Percentiles rank a stretch among this genome's conserved stretches.
Conservation (phyloP, 2,113 vertebrate species). For the Anolis carolinensis region DNA sequence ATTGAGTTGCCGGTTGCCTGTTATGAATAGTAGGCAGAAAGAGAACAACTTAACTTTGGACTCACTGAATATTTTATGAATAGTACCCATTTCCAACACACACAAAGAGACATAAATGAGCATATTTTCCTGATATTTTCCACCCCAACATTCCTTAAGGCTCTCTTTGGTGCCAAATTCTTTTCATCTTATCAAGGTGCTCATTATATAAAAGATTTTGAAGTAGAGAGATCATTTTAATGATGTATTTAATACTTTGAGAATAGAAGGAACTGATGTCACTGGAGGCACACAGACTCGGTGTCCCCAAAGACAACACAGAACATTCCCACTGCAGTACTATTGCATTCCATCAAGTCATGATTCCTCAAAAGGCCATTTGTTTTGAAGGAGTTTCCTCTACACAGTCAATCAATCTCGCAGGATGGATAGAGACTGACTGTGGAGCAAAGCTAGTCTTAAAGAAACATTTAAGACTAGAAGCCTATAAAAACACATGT, state of each 20-base stretch:
- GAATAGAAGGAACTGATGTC: constrained; percentile 56
- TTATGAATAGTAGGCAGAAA: constrained; percentile 53
- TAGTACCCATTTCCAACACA: constrained; percentile 55
- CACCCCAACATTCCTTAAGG: constrained; percentile 53
- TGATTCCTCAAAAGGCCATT: constrained; percentile 4
- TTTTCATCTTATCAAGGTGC: constrained; percentile 63
- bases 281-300: constrained; percentile 30
- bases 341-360: neutral
- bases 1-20: constrained; percentile 51
- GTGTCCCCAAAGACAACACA: constrained; percentile 35
- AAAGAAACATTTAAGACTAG: constrained; percentile 12
- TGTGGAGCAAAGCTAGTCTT: neutral
- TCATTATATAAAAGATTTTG: constrained; percentile 47
- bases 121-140: constrained; percentile 71
- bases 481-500: too few relatives aligned
- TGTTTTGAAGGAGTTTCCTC: neutral
- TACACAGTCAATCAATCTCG: neutral
- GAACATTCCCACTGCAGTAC: constrained; percentile 13
- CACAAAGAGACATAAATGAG: constrained; percentile 47
- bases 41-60: constrained; percentile 70
- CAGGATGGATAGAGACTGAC: neutral
- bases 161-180: constrained; percentile 49
- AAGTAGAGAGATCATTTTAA: constrained; percentile 60
- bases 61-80: constrained; percentile 68
- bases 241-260: constrained; percentile 56